Evolutionary conservation across 2,888 invertebrate species (phyloP), one percentile per base, ranked within the genome.

Genomic region (Diachrysia chrysitis): DNA sequence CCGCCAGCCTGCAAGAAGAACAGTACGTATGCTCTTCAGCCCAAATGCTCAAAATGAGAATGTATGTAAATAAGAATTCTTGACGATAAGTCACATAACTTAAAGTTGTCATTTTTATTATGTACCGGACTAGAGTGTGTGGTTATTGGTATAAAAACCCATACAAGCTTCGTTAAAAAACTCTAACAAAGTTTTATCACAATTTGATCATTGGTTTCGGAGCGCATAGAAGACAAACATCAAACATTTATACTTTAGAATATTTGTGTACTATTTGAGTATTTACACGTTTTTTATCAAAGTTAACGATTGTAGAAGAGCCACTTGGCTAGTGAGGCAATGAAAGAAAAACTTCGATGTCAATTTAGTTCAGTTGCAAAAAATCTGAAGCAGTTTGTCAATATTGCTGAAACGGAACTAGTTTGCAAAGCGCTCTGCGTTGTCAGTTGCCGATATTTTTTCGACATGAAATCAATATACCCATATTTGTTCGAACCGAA

Each of bases 1-100:
- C 96, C 97, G 7, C 98, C 98, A 3, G 97, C 97, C 7, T 98
- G 98, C 95, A 98, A 98, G 89, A 97, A 98, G 88, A 98, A 98
- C 85, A 97, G 97, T 96, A 95, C 96, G 96, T 92, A 65, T 66
- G 46, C 63, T 32, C 51, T 62, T 19, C 5, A 16, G 19, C 12
- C 7, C 3, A 5, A 25, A 25, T 5, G 5, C 25, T 25, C 25
- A 25, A 25, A 25, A 4, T 4, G 2, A 25, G 25, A 5, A n/a
- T n/a, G n/a, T n/a, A n/a, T n/a, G n/a, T n/a, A n/a, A n/a, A n/a
- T n/a, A n/a, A n/a, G n/a, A n/a, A n/a, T n/a, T n/a, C n/a, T n/a
- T n/a, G n/a, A n/a, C n/a, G n/a, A n/a, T n/a, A n/a, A n/a, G n/a
- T n/a, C n/a, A n/a, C n/a, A n/a, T n/a, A n/a, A n/a, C n/a, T n/a